Evolutionary conservation across 2,113 vertebrate species (phyloP), one percentile per base, ranked within the genome.

Genomic region (Notothenia rossii): DNA sequence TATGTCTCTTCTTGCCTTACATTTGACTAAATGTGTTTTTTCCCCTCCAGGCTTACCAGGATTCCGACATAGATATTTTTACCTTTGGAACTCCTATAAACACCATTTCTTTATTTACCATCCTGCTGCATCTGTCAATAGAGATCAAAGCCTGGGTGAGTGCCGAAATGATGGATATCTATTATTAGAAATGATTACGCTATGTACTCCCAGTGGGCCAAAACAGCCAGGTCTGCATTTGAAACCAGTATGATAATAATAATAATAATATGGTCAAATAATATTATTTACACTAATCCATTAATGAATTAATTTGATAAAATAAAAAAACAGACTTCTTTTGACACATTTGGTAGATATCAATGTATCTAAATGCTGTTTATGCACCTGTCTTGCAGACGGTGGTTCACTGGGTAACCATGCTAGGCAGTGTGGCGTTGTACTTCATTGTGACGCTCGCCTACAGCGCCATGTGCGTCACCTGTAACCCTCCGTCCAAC

Each of bases 71-170:
- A 36, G 97, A 96, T 0, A 56, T 99, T 55, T 96, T 96, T 72
- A 95, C 96, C 13, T 98, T 99, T 85, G 98, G 98, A 86, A 98
- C 92, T 15, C 94, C 96, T 10, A 90, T 98, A 86, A 99, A 98
- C 85, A 99, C 97, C 2, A 46, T 95, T 77, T 94, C 97, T 56
- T 94, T 99, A 20, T 93, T 96, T 86, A 98, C 96, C 77, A 97
- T 99, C 85, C 94, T 99, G 25, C 84, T 98, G 82, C 97, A 99
- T 86, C 96, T 98, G 75, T 96, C 97, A 43, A 96, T 99, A 85
- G 98, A 98, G 93, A 97, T 97, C 90, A 98, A 95, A 85, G 95
- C 95, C 1, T 99, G 98, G 98, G 98, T 99, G 94, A 60, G 97
- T 92, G 22, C 79, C 78, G 36, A 64, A 51, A 50, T 46, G 64